Percentiles rank a stretch among this genome's conserved stretches.
These are phyloP conservation scores for Amphiprion percula DNA, from an alignment of 2,113 vertebrate genomes.

Conservation along the genomic window DNA sequence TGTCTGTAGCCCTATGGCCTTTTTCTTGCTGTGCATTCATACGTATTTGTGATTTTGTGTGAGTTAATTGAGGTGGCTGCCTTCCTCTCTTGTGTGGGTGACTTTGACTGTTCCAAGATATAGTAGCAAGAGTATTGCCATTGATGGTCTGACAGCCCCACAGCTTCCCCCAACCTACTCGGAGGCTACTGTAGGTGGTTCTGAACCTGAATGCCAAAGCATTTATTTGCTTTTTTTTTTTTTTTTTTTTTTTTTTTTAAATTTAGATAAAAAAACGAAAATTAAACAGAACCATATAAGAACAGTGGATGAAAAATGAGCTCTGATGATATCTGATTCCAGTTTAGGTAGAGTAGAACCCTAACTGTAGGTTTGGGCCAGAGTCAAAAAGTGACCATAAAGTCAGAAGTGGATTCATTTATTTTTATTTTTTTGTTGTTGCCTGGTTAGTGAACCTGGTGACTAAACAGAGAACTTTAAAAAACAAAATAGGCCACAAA, in stretches of 20 bases:
- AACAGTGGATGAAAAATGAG: not conserved
- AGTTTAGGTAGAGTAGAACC: not conserved
- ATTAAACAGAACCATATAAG: not conserved
- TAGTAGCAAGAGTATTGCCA: slow-evolving; percentile 33
- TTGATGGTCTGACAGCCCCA: slow-evolving; percentile 47
- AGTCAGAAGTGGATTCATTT: slow-evolving; percentile 14
- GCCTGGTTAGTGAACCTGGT: slow-evolving; percentile 23
- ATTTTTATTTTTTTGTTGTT: not conserved
- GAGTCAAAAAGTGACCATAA: slow-evolving; percentile 4
- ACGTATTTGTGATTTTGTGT: slow-evolving; percentile 48
- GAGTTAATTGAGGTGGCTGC: slow-evolving; percentile 55
- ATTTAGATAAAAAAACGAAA: not conserved
- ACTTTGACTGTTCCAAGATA: slow-evolving; percentile 48
- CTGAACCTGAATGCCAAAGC: slow-evolving; percentile 33
- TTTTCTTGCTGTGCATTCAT: slow-evolving; percentile 51
- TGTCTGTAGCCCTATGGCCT: slow-evolving; percentile 65
- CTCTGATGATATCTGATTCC: slow-evolving; percentile 1
- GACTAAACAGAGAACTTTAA: slow-evolving; percentile 22
- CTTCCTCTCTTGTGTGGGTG: slow-evolving; percentile 45
- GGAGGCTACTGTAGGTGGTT: slow-evolving; percentile 32
- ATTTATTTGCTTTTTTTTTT: slow-evolving; percentile 7
- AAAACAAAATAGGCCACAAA: slow-evolving; percentile 8
- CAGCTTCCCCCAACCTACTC: slow-evolving; percentile 48
- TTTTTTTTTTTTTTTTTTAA: not conserved
- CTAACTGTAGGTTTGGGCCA: slow-evolving; percentile 18